Percentiles rank a stretch among this genome's conserved stretches.
phyloP scores from a whole-genome alignment of 2,797 vertebrate genomes.

The Mionectes olivaceus region DNA sequence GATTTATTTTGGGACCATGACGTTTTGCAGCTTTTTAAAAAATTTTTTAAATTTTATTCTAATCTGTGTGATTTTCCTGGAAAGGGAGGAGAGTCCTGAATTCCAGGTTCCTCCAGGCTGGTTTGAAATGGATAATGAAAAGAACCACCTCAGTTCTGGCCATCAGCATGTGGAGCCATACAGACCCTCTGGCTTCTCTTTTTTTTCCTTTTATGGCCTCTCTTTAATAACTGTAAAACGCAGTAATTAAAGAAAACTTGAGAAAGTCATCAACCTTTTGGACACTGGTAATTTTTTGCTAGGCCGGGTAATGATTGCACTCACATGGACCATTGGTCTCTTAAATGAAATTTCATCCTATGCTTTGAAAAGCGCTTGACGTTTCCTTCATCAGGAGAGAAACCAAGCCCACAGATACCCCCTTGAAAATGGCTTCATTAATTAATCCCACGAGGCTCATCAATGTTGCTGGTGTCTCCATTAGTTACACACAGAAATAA shows the following conservation, averaged over 20 bases:
- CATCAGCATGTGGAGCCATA: not conserved
- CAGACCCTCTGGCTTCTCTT: not conserved
- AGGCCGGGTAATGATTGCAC: not conserved
- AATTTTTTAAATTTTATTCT: no score
- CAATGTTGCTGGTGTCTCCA: slow-evolving; percentile 43
- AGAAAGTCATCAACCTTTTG: slow-evolving; percentile 21
- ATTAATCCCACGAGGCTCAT: slow-evolving; percentile 68
- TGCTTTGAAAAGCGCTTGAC: slow-evolving; percentile 49
- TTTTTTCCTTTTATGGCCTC: not conserved
- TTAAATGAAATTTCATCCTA: slow-evolving; percentile 61
- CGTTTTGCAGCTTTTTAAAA: not conserved
- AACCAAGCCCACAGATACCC: slow-evolving; percentile 2
- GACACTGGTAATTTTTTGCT: slow-evolving; percentile 45
- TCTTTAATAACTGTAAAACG: not conserved
- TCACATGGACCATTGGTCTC: slow-evolving; percentile 57
- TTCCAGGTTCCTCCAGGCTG: not conserved
- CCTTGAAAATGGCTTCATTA: slow-evolving; percentile 57
- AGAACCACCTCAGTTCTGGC: not conserved
- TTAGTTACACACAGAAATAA: slow-evolving; percentile 68
- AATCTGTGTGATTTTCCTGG: not conserved
- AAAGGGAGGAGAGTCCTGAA: not conserved
- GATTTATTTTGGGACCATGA: not conserved
- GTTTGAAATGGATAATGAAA: not conserved
- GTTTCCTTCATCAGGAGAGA: slow-evolving; percentile 7
- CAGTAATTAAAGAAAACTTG: slow-evolving; percentile 44